These are phyloP conservation scores for Muraenolepis orangiensis DNA, from an alignment of 2,797 vertebrate species.

Conservation along the genomic window DNA sequence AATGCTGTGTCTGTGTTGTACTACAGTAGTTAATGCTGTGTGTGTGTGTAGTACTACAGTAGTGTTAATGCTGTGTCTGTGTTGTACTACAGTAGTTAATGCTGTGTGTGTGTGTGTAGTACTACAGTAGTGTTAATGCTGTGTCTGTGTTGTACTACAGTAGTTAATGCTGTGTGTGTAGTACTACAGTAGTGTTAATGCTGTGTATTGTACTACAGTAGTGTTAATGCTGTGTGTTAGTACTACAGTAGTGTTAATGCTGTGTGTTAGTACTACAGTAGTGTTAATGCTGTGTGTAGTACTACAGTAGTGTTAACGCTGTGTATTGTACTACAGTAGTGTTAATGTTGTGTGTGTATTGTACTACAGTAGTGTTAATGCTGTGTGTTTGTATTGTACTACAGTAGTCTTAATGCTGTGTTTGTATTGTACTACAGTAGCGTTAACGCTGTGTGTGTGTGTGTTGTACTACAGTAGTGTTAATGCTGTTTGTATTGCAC, in stretches of 20 bases:
- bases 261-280: neutral
- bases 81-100: too few relatives aligned
- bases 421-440: too few relatives aligned
- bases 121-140: constrained; percentile 1
- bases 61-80: too few relatives aligned
- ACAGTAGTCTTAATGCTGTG: neutral
- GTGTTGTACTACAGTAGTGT: neutral
- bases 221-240: neutral
- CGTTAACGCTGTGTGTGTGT: neutral
- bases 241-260: neutral
- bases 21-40: too few relatives aligned
- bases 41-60: neutral
- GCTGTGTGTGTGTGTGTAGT: neutral
- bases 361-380: constrained; percentile 1
- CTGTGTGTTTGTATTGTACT: neutral
- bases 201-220: neutral
- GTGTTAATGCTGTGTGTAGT: neutral
- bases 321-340: too few relatives aligned
- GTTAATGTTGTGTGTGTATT: neutral
- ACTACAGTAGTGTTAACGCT: neutral
- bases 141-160: neutral
- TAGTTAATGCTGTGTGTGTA: neutral
- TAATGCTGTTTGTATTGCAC: neutral
- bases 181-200: neutral
- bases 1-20: too few relatives aligned